Evolutionary conservation across 2,888 invertebrate genomes (phyloP).

Genomic region (Congeria kusceri): DNA sequence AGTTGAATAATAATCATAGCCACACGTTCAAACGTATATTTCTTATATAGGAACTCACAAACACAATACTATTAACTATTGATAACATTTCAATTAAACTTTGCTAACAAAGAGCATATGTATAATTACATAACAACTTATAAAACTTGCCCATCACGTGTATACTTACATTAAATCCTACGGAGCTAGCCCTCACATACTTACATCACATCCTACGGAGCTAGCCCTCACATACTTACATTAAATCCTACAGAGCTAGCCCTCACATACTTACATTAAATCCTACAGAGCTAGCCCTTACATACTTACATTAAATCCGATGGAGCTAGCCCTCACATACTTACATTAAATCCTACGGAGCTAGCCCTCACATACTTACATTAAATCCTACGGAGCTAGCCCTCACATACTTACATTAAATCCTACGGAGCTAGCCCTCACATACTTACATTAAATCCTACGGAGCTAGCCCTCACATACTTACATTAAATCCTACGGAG

Average conservation of each 20-base stretch:
- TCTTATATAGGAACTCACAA: too few relatives aligned
- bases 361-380: conserved; percentile 81
- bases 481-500: too few relatives aligned
- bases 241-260: too few relatives aligned
- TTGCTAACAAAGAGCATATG: too few relatives aligned
- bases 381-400: conserved; percentile 80
- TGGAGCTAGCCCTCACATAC: too few relatives aligned
- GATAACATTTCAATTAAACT: too few relatives aligned
- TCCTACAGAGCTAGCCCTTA: conserved; percentile 80
- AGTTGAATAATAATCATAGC: too few relatives aligned
- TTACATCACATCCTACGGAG: conserved; percentile 81
- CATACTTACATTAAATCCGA: conserved; percentile 66
- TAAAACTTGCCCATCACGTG: too few relatives aligned
- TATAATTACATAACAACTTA: too few relatives aligned
- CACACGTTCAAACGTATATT: too few relatives aligned
- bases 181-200: conserved; percentile 81
- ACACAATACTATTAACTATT: too few relatives aligned
- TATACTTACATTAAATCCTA: conserved; percentile 83
- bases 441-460: conserved; percentile 78
- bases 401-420: conserved; percentile 58
- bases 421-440: neutral
- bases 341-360: neutral
- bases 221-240: conserved; percentile 75
- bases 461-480: conserved; percentile 75
- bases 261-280: conserved; percentile 72